Percentiles rank a stretch among this genome's conserved stretches.
Evolutionary conservation across 2,888 invertebrate species (phyloP).

Genomic region (Acanthosoma haemorrhoidale): DNA sequence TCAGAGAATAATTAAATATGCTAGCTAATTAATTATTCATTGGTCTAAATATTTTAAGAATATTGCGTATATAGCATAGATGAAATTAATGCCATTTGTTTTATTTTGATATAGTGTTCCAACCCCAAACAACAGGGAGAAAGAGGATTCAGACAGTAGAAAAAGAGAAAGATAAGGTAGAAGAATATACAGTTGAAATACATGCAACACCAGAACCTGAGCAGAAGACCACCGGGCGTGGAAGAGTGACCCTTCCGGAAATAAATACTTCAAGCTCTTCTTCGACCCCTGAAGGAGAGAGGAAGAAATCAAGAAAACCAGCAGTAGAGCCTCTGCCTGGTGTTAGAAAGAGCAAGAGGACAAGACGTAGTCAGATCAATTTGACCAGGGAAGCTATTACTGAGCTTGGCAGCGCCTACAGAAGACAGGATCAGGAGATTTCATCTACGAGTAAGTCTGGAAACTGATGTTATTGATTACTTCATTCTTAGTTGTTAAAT

Average conservation of each 20-base stretch:
- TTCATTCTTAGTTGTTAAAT: too few species aligned
- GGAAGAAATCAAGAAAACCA: not conserved
- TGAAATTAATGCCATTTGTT: too few species aligned
- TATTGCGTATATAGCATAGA: too few species aligned
- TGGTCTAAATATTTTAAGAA: too few species aligned
- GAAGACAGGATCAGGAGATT: not conserved
- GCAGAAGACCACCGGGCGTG: not conserved
- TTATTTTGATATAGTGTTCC: too few species aligned
- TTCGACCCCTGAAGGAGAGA: constrained; percentile 32
- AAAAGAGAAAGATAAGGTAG: constrained; percentile 38
- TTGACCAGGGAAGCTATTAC: constrained; percentile 14
- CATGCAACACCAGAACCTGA: constrained; percentile 40
- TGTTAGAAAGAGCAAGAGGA: constrained; percentile 17
- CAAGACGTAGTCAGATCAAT: constrained; percentile 15
- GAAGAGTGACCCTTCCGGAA: constrained; percentile 30
- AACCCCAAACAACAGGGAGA: constrained; percentile 15
- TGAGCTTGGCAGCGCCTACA: not conserved
- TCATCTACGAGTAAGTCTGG: not conserved
- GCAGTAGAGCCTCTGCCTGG: constrained; percentile 7
- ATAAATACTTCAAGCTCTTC: constrained; percentile 34
- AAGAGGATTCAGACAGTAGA: constrained; percentile 14
- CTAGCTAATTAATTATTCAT: too few species aligned
- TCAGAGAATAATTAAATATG: too few species aligned
- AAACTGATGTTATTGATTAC: not conserved
- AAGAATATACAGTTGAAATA: constrained; percentile 43